phyloP scores from a whole-genome alignment of 2,888 invertebrate genomes.

The Diaphora mendica region DNA sequence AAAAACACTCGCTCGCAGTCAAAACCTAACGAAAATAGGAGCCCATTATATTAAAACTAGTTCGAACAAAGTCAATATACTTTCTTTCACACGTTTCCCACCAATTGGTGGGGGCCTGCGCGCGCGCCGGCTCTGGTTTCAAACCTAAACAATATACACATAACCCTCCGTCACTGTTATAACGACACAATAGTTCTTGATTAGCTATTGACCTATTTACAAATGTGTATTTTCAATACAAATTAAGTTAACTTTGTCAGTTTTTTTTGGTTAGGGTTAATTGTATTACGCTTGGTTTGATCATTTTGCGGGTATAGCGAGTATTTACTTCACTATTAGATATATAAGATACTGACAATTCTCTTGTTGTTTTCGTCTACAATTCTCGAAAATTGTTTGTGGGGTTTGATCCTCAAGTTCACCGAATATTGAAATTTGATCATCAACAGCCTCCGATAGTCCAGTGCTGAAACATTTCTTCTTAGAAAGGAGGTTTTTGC shows the following conservation, averaged over 20 bases:
- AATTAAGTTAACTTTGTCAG: constrained; percentile 41
- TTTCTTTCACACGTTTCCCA: constrained; percentile 48
- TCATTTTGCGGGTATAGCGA: not conserved
- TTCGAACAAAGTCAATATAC: constrained; percentile 37
- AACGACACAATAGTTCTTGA: constrained; percentile 68
- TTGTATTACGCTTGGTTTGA: constrained; percentile 12
- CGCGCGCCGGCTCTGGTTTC: constrained; percentile 56
- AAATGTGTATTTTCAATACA: constrained; percentile 52
- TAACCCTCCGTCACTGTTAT: constrained; percentile 53
- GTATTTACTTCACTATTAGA: not conserved
- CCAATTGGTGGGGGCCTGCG: constrained; percentile 38
- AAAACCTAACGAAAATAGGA: not conserved
- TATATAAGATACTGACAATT: no score
- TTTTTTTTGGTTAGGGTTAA: constrained; percentile 42
- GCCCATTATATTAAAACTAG: constrained; percentile 3
- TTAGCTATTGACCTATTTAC: constrained; percentile 68
- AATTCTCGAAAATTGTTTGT: no score
- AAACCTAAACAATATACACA: constrained; percentile 55
- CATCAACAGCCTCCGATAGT: no score
- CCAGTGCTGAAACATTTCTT: no score
- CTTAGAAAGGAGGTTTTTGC: no score
- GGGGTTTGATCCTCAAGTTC: no score
- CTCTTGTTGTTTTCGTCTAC: no score
- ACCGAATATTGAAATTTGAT: no score
- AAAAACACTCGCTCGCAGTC: not conserved